Percentiles rank a stretch among this genome's conserved stretches.
Evolutionary conservation across 2,888 invertebrate species (phyloP).

Genomic region (Noctua janthe): DNA sequence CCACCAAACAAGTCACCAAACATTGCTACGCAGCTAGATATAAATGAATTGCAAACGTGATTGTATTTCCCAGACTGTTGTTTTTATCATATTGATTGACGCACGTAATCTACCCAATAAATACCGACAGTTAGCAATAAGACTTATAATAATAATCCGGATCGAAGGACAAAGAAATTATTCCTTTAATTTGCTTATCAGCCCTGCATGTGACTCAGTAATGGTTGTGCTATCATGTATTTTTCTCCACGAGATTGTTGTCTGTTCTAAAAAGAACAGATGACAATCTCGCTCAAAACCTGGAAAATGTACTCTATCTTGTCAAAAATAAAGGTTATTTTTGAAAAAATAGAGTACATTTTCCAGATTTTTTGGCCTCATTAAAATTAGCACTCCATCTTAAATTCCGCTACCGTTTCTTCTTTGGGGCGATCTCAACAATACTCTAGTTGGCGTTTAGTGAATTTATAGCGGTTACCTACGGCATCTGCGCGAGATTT

Average conservation of each 20-base stretch:
- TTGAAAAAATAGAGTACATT: background rate
- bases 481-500: conserved; percentile 82
- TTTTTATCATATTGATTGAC: conserved; percentile 1
- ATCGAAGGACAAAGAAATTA: conserved; percentile 14
- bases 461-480: conserved; percentile 80
- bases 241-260: background rate
- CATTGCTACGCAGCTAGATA: background rate
- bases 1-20: background rate
- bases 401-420: conserved; percentile 29
- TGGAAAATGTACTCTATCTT: too few species aligned
- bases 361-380: background rate
- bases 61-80: background rate
- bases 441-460: conserved; percentile 69
- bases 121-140: background rate
- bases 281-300: too few species aligned
- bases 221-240: background rate
- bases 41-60: background rate
- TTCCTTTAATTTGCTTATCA: background rate
- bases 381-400: background rate
- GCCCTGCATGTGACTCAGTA: background rate
- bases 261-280: background rate
- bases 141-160: background rate
- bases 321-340: too few species aligned
- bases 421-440: conserved; percentile 38
- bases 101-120: conserved; percentile 26